Percentiles rank a stretch among this genome's conserved stretches.
phyloP scores from a whole-genome alignment of 2,888 invertebrate genomes.

The Drosophila meridionalis region DNA sequence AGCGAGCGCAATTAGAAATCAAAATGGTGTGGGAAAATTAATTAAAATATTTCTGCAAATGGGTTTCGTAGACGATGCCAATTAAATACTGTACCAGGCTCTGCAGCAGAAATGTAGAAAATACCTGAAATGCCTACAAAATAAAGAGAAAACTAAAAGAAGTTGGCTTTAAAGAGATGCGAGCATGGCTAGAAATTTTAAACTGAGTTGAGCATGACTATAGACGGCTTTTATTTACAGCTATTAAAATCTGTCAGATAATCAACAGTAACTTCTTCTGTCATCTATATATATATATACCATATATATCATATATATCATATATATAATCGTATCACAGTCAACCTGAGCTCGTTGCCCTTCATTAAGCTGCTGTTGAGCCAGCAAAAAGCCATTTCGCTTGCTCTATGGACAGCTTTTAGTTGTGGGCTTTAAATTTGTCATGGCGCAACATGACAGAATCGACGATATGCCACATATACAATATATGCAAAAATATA shows the following conservation, averaged over 20 bases:
- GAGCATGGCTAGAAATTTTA: not conserved
- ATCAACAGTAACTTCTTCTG: not conserved
- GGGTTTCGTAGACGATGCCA: slow-evolving; percentile 33
- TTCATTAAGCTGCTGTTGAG: slow-evolving; percentile 52
- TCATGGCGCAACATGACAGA: slow-evolving; percentile 42
- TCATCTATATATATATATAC: not conserved
- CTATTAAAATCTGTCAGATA: not conserved
- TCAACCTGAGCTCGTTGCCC: slow-evolving; percentile 39
- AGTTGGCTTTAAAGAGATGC: too few species aligned
- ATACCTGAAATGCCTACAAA: slow-evolving; percentile 15
- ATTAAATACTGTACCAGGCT: slow-evolving; percentile 43
- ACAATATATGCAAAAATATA: not conserved
- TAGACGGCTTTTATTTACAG: not conserved
- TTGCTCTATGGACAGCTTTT: slow-evolving; percentile 55
- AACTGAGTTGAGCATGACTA: not conserved
- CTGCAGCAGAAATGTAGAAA: not conserved
- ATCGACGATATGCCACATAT: slow-evolving; percentile 1
- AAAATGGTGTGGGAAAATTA: slow-evolving; percentile 53
- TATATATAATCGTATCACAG: slow-evolving; percentile 36
- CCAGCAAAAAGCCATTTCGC: slow-evolving; percentile 21
- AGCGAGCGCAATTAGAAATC: slow-evolving; percentile 58
- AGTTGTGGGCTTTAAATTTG: slow-evolving; percentile 69
- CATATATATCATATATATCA: not conserved
- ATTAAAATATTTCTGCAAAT: slow-evolving; percentile 61
- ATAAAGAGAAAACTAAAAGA: not conserved